Base-by-base conservation (phyloP, 2,888 invertebrate genomes). In the Lithosia quadra region DNA sequence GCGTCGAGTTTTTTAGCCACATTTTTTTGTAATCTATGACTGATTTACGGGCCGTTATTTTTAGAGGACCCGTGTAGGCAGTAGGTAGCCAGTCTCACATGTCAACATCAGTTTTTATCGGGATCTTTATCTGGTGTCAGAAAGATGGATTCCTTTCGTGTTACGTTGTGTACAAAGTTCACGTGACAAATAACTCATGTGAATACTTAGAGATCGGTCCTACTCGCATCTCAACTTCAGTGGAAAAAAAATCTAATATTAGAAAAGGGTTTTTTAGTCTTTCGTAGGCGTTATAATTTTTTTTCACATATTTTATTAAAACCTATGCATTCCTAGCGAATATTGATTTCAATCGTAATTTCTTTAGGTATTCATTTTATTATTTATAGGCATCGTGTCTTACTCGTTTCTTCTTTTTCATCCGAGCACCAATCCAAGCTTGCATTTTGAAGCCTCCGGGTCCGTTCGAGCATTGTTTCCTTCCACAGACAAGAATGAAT, bases 81-180 rank as follows among this genome's bases (percentile, higher is more conserved):
- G 78, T 81, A 80, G 79, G 85, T 85, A 87, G 88, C 83, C 77
- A 69, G 83, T 75, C 73, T 83, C 76, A 69, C 82, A 77, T 88
- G 87, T 90, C 89, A 89, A 88, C 87, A 87, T 73, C 28, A 68
- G 71, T 80, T 86, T 80, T 85, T 80, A 81, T 81, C 78, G 65
- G 76, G 39, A 68, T 64, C 69, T 68, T 72, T 80, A 76, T 78
- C 75, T 69, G 69, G 74, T 79, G 78, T 74, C 74, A 74, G 62
- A 72, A 67, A 78, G 77, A 71, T 58, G 69, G 74, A 79, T 79
- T 70, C 18, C 67, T 74, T 77, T 73, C 58, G 53, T 72, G 65
- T 67, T 59, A 33, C 65, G 22, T 62, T 67, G 34, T 68, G 59
- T 69, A 68, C 58, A 63, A 59, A 65, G 60, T 68, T 68, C 2